Base-by-base conservation (phyloP, 2,888 invertebrate genomes). In the Phania funesta region DNA sequence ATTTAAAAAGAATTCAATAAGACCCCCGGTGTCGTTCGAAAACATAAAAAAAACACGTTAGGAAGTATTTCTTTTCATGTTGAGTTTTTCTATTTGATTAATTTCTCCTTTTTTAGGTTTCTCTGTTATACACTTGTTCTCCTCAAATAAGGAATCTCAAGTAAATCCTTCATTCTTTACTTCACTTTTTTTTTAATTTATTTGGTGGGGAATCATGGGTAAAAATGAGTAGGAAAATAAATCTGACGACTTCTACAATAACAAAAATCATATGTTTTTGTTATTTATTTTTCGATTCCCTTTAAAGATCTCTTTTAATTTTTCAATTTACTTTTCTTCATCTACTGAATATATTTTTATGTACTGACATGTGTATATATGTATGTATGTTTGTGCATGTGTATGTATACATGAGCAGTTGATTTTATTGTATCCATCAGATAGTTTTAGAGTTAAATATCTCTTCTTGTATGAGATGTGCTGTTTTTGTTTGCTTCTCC, bases 221-320 rank as follows among this genome's bases (percentile, higher is more conserved):
- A 7, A 52, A n/a, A 54, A 50, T 73, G 24, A 24, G 50, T 44
- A 44, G 1, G 11, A 32, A 58, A 50, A 58, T 5, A 60, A 67
- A 77, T 74, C 76, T 73, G 24, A 62, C 22, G 32, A 20, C 18
- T 48, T 58, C 29, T 68, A 67, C 83, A 84, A 84, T 75, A 83
- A 83, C 84, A 84, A 84, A 84, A 83, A 80, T 78, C 84, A 84
- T 80, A 84, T 84, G 84, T 78, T 84, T 76, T 82, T 83, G 68
- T 74, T 78, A 58, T 82, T 62, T 65, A 26, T 65, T 58, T 41
- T 71, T 50, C 16, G 26, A 44, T 52, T 41, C 62, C 32, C 32
- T 50, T 62, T 29, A 20, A 38, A 62, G 18, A 56, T 41, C 65
- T 60, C 38, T 65, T 71, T 56, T 41, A 26, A 0, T 26, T 46